These are phyloP conservation scores for Castor canadensis DNA, from an alignment of 2,113 vertebrate genomes.

Conservation along the genomic window DNA sequence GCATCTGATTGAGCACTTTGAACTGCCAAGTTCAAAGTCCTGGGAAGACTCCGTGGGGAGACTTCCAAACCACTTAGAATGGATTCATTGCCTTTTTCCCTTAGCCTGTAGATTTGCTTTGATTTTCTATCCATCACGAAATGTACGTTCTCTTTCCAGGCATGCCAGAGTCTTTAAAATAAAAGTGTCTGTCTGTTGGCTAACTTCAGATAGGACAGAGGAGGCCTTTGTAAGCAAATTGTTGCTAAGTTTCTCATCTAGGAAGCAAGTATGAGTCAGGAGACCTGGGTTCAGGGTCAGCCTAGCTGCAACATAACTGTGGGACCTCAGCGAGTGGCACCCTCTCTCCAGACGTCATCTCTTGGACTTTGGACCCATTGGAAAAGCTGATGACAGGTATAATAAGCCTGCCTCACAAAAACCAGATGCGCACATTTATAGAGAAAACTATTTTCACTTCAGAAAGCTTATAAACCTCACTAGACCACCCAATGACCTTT, in stretches of 20 bases:
- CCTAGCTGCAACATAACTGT: neutral
- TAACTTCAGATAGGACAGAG: neutral
- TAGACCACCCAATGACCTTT: neutral
- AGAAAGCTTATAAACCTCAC: neutral
- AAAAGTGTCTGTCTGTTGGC: neutral
- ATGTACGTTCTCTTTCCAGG: neutral
- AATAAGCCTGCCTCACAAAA: neutral
- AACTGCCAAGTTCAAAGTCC: conserved; percentile 35
- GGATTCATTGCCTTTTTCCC: neutral
- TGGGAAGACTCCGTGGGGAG: neutral
- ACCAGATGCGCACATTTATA: neutral
- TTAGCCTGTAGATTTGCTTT: neutral
- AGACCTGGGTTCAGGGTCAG: neutral
- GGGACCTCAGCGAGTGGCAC: neutral
- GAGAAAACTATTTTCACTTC: neutral
- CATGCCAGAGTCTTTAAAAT: neutral
- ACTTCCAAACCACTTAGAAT: neutral
- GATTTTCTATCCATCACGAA: neutral
- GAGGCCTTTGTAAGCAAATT: neutral
- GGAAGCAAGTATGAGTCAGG: neutral
- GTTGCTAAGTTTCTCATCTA: neutral
- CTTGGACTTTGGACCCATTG: neutral
- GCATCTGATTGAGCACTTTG: neutral
- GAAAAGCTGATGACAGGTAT: neutral
- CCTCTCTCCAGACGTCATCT: neutral